These are phyloP conservation scores for Drosophila kikkawai DNA, from an alignment of 1,140 invertebrate species.

Conservation along the genomic window DNA sequence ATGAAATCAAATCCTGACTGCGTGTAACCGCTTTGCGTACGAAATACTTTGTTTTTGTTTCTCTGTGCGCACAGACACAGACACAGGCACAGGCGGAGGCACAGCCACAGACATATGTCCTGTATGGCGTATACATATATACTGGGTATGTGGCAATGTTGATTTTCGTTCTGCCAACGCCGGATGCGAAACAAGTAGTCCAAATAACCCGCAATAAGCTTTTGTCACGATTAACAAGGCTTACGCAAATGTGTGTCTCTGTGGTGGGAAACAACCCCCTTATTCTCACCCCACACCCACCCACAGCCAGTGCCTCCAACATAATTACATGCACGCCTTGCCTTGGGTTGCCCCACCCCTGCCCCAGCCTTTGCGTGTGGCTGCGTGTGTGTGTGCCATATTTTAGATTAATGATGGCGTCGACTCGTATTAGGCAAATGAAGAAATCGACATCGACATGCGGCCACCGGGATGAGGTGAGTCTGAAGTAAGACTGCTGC, in stretches of 20 bases:
- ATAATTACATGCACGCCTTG: conserved; percentile 75
- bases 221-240: conserved; percentile 82
- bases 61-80: conserved; percentile 36
- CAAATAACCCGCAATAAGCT: conserved; percentile 82
- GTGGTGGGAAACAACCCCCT: conserved; percentile 13
- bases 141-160: conserved; percentile 56
- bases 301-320: conserved; percentile 35
- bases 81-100: conserved; percentile 7
- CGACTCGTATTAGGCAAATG: conserved; percentile 80
- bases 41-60: conserved; percentile 40
- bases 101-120: conserved; percentile 23
- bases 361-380: conserved; percentile 22
- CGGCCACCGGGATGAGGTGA: conserved; percentile 36
- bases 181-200: conserved; percentile 82
- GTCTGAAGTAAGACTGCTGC: neutral
- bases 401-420: conserved; percentile 83
- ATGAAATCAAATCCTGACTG: conserved; percentile 48
- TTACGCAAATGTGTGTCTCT: conserved; percentile 69
- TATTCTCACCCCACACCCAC: neutral
- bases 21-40: conserved; percentile 41
- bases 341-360: neutral
- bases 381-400: conserved; percentile 72
- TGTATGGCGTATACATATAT: conserved; percentile 1
- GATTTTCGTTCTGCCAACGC: conserved; percentile 75
- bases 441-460: conserved; percentile 80